Conservation (phyloP, 2,797 vertebrate genomes). For the Borostomias antarcticus region DNA sequence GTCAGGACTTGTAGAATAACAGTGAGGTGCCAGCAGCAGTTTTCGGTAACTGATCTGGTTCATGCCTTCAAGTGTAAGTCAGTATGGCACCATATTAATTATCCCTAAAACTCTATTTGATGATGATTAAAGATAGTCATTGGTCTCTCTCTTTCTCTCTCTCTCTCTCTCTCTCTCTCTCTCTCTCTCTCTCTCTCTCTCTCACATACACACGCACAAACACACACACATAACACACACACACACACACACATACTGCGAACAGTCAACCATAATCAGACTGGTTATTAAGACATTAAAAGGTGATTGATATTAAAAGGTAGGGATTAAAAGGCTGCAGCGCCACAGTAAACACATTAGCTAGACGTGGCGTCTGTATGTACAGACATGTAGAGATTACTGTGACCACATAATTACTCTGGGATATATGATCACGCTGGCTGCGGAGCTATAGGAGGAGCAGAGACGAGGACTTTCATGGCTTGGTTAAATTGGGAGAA, state of each 20-base stretch:
- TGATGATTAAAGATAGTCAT: slow-evolving; percentile 66
- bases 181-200: background rate
- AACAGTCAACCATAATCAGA: background rate
- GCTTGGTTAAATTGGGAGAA: background rate
- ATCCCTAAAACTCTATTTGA: slow-evolving; percentile 50
- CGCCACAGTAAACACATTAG: background rate
- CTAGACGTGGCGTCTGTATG: background rate
- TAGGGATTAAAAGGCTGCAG: background rate
- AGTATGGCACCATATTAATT: slow-evolving; percentile 74
- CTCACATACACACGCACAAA: background rate
- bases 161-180: slow-evolving; percentile 7
- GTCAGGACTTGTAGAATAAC: slow-evolving; percentile 27
- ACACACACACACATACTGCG: background rate
- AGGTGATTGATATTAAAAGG: slow-evolving; percentile 1
- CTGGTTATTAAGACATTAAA: slow-evolving; percentile 14
- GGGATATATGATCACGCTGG: background rate
- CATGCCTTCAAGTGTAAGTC: slow-evolving; percentile 66
- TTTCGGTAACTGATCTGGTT: slow-evolving; percentile 36
- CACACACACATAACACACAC: background rate
- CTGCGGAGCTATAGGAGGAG: too few species aligned
- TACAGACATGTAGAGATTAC: background rate
- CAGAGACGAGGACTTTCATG: background rate
- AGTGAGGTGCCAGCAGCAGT: slow-evolving; percentile 55
- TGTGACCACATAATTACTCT: background rate
- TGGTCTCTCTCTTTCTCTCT: slow-evolving; percentile 15